Base-by-base conservation (phyloP, 1,140 invertebrate genomes). In the Macrocentrus cingulum region DNA sequence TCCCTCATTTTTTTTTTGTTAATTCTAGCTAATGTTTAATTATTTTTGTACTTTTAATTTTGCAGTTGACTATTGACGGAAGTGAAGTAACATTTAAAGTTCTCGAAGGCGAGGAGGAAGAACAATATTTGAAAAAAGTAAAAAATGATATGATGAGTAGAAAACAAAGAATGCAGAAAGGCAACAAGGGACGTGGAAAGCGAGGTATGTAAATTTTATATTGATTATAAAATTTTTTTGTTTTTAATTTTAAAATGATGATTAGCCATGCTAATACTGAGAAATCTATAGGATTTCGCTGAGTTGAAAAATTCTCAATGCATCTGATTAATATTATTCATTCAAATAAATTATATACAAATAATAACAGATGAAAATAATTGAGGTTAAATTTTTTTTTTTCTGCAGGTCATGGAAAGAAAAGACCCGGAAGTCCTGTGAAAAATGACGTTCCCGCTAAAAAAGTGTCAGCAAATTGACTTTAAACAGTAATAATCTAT, bases 91-190 rank as follows among this genome's bases (percentile, higher is more conserved):
- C 76, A 1, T 82, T 87, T 34, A 81, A 83, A 53, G 63, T 86
- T 1, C 66, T 89, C 0, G 85, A 86, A 68, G 87, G 84, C 1
- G 87, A 89, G 18, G 88, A 91, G 70, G 88, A 91, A 67, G 82
- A 83, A 13, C 74, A 80, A 23, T 89, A 88, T 62, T 75, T 90
- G 20, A 72, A 81, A 11, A 88, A 86, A 67, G 85, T 83, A 18
- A 72, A 84, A 20, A 83, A 85, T 65, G 80, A 85, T 49, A 85
- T 89, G 71, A 74, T 76, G 8, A 84, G 83, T 64, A 71, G 80
- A 19, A 83, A 84, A 60, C 67, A 75, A 46, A 79, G 75, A 46
- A 68, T 68, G 49, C 78, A 72, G 6, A 82, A 77, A 37, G 74
- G 56, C 66, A 81, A 61, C 23, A 64, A 63, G 2, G 57, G 60